These are phyloP conservation scores for Listronotus bonariensis DNA, from an alignment of 1,140 invertebrate species.

Conservation along the genomic window DNA sequence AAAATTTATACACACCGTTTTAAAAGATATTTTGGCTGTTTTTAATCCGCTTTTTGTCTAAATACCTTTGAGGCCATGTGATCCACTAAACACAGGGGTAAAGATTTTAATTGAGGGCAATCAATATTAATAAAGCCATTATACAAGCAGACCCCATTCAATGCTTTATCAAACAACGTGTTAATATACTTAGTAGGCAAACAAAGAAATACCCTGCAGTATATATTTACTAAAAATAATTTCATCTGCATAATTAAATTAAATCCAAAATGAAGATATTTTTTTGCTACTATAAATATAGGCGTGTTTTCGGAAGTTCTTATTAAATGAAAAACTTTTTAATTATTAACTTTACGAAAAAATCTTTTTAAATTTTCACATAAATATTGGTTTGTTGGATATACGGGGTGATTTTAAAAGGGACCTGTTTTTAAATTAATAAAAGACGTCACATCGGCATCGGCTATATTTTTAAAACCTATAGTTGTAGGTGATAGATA, in stretches of 20 bases:
- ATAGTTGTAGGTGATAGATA: too few relatives aligned
- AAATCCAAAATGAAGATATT: not conserved
- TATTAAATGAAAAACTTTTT: too few relatives aligned
- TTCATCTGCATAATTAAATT: not conserved
- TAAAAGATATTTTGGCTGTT: constrained; percentile 6
- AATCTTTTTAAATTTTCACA: too few relatives aligned
- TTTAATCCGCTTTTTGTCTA: constrained; percentile 6
- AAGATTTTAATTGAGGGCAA: constrained; percentile 49
- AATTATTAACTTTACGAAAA: too few relatives aligned
- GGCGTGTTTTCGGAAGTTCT: too few relatives aligned
- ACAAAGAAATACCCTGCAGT: not conserved
- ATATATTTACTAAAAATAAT: not conserved
- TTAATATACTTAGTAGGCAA: constrained; percentile 7
- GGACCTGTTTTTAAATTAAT: too few relatives aligned
- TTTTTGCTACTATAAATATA: not conserved
- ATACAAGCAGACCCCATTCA: constrained; percentile 28
- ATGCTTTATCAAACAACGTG: constrained; percentile 20
- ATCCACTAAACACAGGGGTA: constrained; percentile 31
- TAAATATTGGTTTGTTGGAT: too few relatives aligned
- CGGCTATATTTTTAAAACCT: too few relatives aligned
- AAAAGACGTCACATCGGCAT: too few relatives aligned
- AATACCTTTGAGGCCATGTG: constrained; percentile 24
- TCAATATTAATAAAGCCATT: constrained; percentile 51
- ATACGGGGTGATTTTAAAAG: too few relatives aligned
- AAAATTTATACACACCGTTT: too few relatives aligned